Evolutionary conservation across 1,140 invertebrate genomes (phyloP), one percentile per base, ranked within the genome.

Genomic region (Bombus superbus): DNA sequence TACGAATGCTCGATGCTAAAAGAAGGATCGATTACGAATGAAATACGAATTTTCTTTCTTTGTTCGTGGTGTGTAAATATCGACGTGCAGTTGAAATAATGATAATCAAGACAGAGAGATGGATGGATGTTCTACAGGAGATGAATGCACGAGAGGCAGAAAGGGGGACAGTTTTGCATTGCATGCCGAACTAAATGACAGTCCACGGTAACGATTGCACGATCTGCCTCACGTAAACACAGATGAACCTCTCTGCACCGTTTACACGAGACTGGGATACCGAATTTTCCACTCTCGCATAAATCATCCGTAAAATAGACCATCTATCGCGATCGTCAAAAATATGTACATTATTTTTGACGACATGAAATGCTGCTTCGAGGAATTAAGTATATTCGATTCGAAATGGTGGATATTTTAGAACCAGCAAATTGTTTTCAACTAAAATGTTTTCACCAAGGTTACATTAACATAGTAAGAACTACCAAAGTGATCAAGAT

Each of bases 81-180:
- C 32, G 25, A 53, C 11, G 3, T 69, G 28, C 13, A 53, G 68
- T 15, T 47, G 28, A 66, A 66, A 44, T 78, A 40, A 57, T 71
- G 35, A 69, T 72, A 42, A 72, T 81, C 79, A 13, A 22, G 79
- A 71, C 44, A 71, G 68, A 72, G 79, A 72, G 79, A 72, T 72
- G 38, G 32, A 47, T 81, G 57, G 25, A 28, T 18, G 66, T 59
- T 47, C 47, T 22, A 28, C 32, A 42, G 28, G 10, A n/a, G 47
- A 81, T 57, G 64, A 71, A 81, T 42, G 10, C 79, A 13, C 35
- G 64, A 40, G 42, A 59, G 68, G 69, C 47, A 81, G 79, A 66
- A 64, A 78, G 68, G 68, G 22, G 38, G 79, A 72, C 38, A 81
- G 47, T 71, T 81, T 81, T 81, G 79, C 79, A 72, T 71, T 42